Evolutionary conservation across 2,113 vertebrate species (phyloP).

Genomic region (Epinephelus lanceolatus): DNA sequence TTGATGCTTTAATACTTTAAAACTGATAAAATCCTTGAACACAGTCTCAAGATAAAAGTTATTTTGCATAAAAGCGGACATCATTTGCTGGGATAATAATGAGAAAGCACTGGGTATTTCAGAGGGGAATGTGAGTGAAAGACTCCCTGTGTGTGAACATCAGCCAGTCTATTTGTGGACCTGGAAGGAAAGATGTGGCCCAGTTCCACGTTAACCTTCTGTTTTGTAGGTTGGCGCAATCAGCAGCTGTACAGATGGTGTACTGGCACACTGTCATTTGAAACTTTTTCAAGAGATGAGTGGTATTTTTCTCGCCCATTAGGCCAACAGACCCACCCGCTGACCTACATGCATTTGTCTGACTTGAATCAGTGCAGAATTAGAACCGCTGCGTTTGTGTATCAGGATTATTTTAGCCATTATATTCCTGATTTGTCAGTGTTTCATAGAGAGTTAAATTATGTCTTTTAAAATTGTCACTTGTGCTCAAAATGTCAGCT

Average conservation of each 20-base stretch:
- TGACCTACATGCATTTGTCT: slow-evolving; percentile 50
- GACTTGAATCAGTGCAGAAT: slow-evolving; percentile 4
- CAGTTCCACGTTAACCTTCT: slow-evolving; percentile 65
- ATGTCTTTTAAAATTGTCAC: background rate
- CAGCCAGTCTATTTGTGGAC: slow-evolving; percentile 55
- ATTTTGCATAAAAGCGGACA: background rate
- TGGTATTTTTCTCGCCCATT: slow-evolving; percentile 21
- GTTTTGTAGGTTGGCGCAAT: slow-evolving; percentile 53
- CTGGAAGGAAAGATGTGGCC: slow-evolving; percentile 49
- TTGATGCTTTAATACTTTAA: slow-evolving; percentile 15
- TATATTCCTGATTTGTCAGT: slow-evolving; percentile 8
- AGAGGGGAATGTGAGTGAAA: background rate
- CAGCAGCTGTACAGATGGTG: slow-evolving; percentile 69
- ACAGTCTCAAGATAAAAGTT: background rate
- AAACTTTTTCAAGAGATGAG: slow-evolving; percentile 63
- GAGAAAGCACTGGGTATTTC: slow-evolving; percentile 6
- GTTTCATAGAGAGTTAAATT: background rate
- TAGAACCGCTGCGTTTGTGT: background rate
- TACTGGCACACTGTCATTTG: slow-evolving; percentile 56
- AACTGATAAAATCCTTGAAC: background rate
- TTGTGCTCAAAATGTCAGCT: background rate
- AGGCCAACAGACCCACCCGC: background rate
- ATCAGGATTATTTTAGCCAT: background rate
- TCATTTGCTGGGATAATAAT: slow-evolving; percentile 4
- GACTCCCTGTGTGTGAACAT: slow-evolving; percentile 22